phyloP scores from a whole-genome alignment of 2,888 invertebrate genomes.

The Meghimatium bilineatum region DNA sequence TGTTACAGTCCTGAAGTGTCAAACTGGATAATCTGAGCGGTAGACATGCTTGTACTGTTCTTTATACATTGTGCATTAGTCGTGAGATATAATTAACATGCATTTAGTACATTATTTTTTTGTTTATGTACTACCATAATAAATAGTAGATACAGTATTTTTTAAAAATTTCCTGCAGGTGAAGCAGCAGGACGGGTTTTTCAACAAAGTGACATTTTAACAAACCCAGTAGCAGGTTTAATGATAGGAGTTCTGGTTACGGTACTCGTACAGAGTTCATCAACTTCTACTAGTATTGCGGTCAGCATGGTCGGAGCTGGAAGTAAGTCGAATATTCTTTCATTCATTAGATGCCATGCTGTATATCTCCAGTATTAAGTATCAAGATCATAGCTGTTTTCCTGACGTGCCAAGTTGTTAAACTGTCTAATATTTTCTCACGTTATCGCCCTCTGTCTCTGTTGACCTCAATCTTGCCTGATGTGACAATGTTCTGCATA shows the following conservation, averaged over 20 bases:
- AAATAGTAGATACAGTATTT: not conserved
- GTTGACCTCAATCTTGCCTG: too few species aligned
- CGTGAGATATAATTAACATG: too few species aligned
- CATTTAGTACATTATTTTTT: not conserved
- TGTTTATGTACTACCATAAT: not conserved
- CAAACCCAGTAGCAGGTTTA: conserved; percentile 79
- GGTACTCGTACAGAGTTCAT: conserved; percentile 76
- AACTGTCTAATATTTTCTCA: too few species aligned
- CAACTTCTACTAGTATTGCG: conserved; percentile 57
- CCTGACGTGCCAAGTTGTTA: too few species aligned
- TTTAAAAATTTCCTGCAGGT: conserved; percentile 57
- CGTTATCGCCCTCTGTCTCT: too few species aligned
- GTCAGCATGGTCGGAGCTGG: conserved; percentile 58
- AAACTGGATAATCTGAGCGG: too few species aligned
- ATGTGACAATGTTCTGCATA: too few species aligned
- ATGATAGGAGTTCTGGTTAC: conserved; percentile 81
- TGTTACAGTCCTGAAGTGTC: too few species aligned
- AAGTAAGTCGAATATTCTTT: conserved; percentile 42
- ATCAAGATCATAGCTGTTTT: too few species aligned
- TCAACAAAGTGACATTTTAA: conserved; percentile 76
- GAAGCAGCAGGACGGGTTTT: conserved; percentile 76
- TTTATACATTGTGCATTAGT: too few species aligned
- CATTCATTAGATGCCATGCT: not conserved
- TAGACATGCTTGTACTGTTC: too few species aligned
- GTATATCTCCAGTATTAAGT: too few species aligned